phyloP scores from a whole-genome alignment of 2,888 invertebrate species.

The Cantharis rufa region DNA sequence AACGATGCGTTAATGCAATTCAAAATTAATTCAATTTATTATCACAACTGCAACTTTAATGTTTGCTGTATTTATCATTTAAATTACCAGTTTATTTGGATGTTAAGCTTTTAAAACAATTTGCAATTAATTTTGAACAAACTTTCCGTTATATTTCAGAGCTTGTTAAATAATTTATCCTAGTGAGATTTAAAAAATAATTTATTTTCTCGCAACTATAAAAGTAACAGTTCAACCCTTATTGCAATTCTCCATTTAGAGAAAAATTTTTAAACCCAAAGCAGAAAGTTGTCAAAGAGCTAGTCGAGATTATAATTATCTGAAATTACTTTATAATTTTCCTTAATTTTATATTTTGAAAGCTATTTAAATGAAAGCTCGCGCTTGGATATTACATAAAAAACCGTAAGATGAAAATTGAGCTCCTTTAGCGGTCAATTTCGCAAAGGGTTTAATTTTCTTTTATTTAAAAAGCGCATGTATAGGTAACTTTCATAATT shows the following conservation, averaged over 20 bases:
- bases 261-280: background rate
- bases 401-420: background rate
- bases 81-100: background rate
- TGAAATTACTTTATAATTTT: background rate
- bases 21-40: slow-evolving; percentile 15
- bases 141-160: background rate
- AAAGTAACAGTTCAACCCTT: background rate
- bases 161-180: background rate
- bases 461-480: background rate
- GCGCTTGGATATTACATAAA: background rate
- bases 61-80: slow-evolving; percentile 4
- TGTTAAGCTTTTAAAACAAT: background rate
- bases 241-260: background rate
- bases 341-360: background rate
- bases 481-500: background rate
- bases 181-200: background rate
- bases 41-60: slow-evolving; percentile 20
- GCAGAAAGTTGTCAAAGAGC: background rate
- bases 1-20: slow-evolving; percentile 21
- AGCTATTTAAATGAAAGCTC: background rate
- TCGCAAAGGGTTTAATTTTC: background rate
- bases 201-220: background rate
- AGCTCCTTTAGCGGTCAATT: background rate
- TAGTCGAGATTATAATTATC: background rate
- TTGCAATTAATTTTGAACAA: background rate